Evolutionary conservation across 2,888 invertebrate species (phyloP), one percentile per base, ranked within the genome.

Genomic region (Ophioninae sp.): DNA sequence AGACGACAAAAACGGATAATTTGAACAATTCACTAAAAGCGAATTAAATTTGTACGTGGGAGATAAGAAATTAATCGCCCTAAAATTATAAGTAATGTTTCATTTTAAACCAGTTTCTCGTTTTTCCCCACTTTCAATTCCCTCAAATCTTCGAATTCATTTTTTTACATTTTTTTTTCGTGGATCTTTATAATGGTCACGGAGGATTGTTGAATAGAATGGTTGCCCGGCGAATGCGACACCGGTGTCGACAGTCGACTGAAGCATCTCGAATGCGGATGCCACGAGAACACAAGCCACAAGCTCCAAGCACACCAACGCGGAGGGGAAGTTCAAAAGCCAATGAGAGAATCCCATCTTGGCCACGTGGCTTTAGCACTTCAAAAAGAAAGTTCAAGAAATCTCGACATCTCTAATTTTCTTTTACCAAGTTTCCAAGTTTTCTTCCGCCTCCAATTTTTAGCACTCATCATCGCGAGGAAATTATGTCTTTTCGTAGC

Each of bases 321-420:
- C 84, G 86, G 85, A 85, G 86, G 86, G 87, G 86, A 86, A 86
- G 75, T 68, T 82, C 69, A 58, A 76, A 61, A 79, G 72, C 87
- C 86, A 87, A 86, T 87, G 77, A 79, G 85, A 71, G 72, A 41
- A 79, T 64, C 72, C 69, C 83, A 67, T 81, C 63, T n/a, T 44
- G 80, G 79, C 87, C 88, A 88, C 88, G 88, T 88, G 88, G 88
- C 77, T 81, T 67, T 61, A 69, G 74, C 81, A 64, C 58, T 72
- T 17, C 41, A 37, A 41, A 17, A 20, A 59, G 41, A 59, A 61
- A 59, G 39, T n/a, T 56, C 71, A 37, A 56, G 37, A 71, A 58
- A 51, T 61, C 61, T 41, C 73, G 61, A 17, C 8, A 39, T 22
- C 23, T 30, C 30, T 30, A 30, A 30, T 30, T 30, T 30, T 30